Conservation (phyloP, 2,113 vertebrate genomes). For the Excalfactoria chinensis region DNA sequence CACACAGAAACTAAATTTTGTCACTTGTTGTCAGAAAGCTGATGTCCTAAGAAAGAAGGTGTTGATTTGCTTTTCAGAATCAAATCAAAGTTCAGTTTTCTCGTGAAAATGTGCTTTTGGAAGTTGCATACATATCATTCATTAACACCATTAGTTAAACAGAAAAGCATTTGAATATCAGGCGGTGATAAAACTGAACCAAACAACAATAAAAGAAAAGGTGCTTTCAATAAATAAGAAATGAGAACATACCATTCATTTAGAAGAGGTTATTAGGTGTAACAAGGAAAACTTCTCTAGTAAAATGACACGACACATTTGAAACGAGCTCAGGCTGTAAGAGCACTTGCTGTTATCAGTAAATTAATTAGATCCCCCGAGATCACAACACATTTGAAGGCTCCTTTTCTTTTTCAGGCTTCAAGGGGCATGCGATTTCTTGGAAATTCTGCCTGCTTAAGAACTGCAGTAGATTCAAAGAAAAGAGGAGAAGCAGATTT, state of each 20-base stretch:
- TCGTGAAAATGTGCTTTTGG: neutral
- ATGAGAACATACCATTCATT: neutral
- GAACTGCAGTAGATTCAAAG: neutral
- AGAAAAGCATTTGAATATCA: slow-evolving; percentile 29
- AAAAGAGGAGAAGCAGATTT: neutral
- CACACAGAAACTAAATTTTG: neutral
- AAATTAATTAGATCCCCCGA: slow-evolving; percentile 71
- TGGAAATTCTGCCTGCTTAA: slow-evolving; percentile 18
- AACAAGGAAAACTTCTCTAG: slow-evolving; percentile 27
- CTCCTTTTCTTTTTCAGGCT: slow-evolving; percentile 49
- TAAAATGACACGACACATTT: slow-evolving; percentile 19
- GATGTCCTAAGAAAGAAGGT: neutral
- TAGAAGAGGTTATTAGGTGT: neutral
- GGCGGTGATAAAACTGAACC: slow-evolving; percentile 23
- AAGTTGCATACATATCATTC: neutral
- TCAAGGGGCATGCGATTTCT: neutral
- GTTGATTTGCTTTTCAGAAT: neutral
- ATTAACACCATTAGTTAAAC: slow-evolving; percentile 6
- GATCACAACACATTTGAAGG: slow-evolving; percentile 51
- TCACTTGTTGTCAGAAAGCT: neutral
- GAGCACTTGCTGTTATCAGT: slow-evolving; percentile 49
- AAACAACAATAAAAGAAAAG: neutral
- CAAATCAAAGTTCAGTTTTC: neutral
- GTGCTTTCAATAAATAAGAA: slow-evolving; percentile 20
- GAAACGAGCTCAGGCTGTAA: neutral